Evolutionary conservation across 2,797 vertebrate genomes (phyloP).

Genomic region (Leptatherina wallacei): DNA sequence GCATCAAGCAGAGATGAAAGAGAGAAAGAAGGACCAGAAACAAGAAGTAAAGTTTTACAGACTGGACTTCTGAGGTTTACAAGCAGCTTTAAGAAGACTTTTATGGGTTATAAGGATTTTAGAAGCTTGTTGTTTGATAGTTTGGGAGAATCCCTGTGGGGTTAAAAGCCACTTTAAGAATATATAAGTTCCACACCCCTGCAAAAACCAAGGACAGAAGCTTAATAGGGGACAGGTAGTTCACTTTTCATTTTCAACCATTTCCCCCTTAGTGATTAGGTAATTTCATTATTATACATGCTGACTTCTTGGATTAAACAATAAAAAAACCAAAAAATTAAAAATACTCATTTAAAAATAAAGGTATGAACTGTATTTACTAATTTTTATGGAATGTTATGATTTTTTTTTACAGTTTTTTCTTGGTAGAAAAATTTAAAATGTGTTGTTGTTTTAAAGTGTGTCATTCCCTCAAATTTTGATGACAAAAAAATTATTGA

Average conservation of each 20-base stretch:
- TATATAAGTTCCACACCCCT: not conserved
- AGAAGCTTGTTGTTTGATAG: slow-evolving; percentile 46
- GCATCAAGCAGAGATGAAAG: not conserved
- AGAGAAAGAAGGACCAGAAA: not conserved
- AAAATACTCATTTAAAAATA: too few relatives aligned
- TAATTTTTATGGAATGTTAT: too few relatives aligned
- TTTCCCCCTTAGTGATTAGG: not conserved
- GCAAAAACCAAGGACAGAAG: slow-evolving; percentile 22
- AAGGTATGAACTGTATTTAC: too few relatives aligned
- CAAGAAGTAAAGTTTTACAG: slow-evolving; percentile 27
- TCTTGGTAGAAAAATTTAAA: too few relatives aligned
- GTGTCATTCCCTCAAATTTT: too few relatives aligned
- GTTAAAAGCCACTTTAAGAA: slow-evolving; percentile 39
- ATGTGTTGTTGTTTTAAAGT: too few relatives aligned
- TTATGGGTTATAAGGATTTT: slow-evolving; percentile 34
- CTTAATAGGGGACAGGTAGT: not conserved
- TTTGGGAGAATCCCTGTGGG: slow-evolving; percentile 19
- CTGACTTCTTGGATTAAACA: too few relatives aligned
- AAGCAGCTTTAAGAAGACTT: slow-evolving; percentile 38
- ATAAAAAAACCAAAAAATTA: too few relatives aligned
- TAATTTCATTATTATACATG: too few relatives aligned
- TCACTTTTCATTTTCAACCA: slow-evolving; percentile 6
- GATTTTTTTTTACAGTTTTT: too few relatives aligned
- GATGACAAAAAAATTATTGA: too few relatives aligned
- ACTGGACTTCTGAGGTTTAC: slow-evolving; percentile 44